Evolutionary conservation across 2,797 vertebrate genomes (phyloP).

Genomic region (Aulostomus chinensis): DNA sequence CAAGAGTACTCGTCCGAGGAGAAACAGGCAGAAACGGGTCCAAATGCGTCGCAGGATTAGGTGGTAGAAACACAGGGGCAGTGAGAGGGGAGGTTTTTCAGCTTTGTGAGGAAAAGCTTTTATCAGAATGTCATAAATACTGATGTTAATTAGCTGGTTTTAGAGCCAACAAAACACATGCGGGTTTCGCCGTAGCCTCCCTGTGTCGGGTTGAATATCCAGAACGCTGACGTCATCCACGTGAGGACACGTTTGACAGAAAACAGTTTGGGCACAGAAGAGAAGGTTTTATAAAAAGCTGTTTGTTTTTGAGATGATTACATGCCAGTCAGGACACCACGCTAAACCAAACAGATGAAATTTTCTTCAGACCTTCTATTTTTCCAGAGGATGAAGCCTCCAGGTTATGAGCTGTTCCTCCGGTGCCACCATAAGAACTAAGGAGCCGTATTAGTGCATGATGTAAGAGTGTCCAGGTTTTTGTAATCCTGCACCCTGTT

Average conservation of each 20-base stretch:
- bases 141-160: conserved; percentile 30
- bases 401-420: no score
- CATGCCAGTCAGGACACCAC: not conserved
- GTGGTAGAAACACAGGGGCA: conserved; percentile 27
- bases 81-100: conserved; percentile 35
- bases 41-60: conserved; percentile 40
- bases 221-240: conserved; percentile 26
- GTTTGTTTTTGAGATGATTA: not conserved
- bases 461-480: conserved; percentile 45
- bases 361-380: no score
- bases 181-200: conserved; percentile 20
- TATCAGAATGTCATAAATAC: conserved; percentile 38
- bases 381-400: not conserved
- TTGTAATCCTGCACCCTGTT: no score
- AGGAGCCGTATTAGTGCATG: conserved; percentile 34
- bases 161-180: conserved; percentile 47
- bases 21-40: conserved; percentile 22
- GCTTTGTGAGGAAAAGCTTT: conserved; percentile 47
- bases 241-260: conserved; percentile 1
- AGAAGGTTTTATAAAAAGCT: not conserved
- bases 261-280: not conserved
- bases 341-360: no score
- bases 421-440: not conserved
- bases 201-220: no score
- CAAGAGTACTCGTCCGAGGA: conserved; percentile 34